Evolutionary conservation across 1,140 invertebrate species (phyloP), one percentile per base, ranked within the genome.

Genomic region (Drosophila cardini): DNA sequence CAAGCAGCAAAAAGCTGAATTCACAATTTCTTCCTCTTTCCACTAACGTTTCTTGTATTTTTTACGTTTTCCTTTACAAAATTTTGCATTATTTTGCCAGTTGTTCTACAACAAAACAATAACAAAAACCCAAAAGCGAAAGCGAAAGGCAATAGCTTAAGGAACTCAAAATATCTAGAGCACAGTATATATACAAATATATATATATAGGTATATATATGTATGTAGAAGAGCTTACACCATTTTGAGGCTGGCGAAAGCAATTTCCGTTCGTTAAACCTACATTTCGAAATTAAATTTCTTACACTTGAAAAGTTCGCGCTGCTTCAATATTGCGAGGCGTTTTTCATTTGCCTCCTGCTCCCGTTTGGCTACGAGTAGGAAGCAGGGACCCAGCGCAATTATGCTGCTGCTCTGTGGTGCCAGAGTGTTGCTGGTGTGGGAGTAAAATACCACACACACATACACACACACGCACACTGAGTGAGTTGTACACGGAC

Each of bases 261-360:
- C 84, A 87, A 87, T 87, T 87, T 87, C 84, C 84, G 84, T 89
- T 89, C 84, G 84, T 87, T 89, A 87, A 87, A 87, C 84, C 84
- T 87, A 84, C 84, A 89, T 89, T 89, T 89, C 69, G 84, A 87
- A 87, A 87, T 87, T 87, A 89, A 84, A 87, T 87, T 87, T 87
- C 86, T 87, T 87, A 84, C 84, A 87, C 84, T 87, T 87, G 84
- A 87, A 79, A 87, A 87, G 84, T 84, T 89, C 48, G 83, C 79
- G 46, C 15, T 62, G 76, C 72, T 83, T 83, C 84, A 87, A 87
- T 89, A 89, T 87, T 78, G 72, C 57, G 43, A 53, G 45, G 55
- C 75, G 72, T 74, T 87, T 86, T 87, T 80, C 85, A 87, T 87
- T 87, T 86, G 82, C 72, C 62, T 63, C 62, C n/a, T n/a, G n/a